Evolutionary conservation across 2,888 invertebrate genomes (phyloP).

Genomic region (Rapana venosa): DNA sequence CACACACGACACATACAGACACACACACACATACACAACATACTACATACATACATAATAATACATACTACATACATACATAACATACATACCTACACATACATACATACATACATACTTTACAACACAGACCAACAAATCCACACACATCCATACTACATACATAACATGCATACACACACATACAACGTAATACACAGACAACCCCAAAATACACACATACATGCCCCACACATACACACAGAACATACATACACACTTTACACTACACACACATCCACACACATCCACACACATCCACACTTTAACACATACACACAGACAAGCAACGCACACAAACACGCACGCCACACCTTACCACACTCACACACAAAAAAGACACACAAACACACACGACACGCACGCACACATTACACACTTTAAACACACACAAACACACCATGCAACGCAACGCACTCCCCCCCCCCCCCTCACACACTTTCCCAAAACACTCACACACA

Average conservation of each 20-base stretch:
- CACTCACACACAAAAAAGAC: neutral
- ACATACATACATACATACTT: neutral
- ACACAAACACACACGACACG: constrained; percentile 4
- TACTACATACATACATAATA: neutral
- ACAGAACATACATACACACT: no score
- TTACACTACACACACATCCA: no score
- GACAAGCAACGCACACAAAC: neutral
- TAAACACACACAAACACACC: neutral
- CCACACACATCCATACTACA: neutral
- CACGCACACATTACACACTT: no score
- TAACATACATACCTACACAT: neutral
- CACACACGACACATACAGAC: neutral
- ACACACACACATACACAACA: neutral
- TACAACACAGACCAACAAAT: neutral
- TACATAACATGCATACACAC: neutral
- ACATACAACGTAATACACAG: neutral
- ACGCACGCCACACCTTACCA: no score
- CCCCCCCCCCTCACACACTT: no score
- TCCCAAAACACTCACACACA: neutral
- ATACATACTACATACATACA: neutral
- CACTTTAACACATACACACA: neutral
- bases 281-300: neutral
- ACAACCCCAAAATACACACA: neutral
- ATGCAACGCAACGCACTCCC: neutral
- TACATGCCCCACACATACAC: neutral